Base-by-base conservation (phyloP, 2,888 invertebrate genomes). In the Morpho helenor region DNA sequence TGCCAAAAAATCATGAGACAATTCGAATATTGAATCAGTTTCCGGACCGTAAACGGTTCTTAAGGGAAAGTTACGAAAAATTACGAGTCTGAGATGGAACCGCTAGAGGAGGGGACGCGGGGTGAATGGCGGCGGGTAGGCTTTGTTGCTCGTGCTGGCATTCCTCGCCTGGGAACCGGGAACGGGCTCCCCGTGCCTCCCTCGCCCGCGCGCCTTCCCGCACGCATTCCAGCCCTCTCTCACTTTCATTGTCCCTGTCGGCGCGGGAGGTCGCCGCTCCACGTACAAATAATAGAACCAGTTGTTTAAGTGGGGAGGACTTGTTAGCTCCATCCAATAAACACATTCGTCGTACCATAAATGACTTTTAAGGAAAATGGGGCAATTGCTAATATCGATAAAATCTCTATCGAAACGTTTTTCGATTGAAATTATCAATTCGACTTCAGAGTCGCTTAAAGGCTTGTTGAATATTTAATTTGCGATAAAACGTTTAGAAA, bases 161-260 rank as follows among this genome's bases (percentile, higher is more conserved):
- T 89, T 89, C 89, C 89, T 85, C 80, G 87, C 87, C 87, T 89
- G 89, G 88, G 88, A 87, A 87, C 87, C 82, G 86, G 87, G 88
- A 84, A 74, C 84, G 68, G 75, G 70, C 72, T 64, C 65, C 70
- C 68, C 70, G 68, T 72, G 73, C 68, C 73, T 67, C 70, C 68
- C 69, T 68, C 67, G 69, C 67, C 75, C 70, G 76, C 66, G 68
- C 75, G 60, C 42, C 65, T 47, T 52, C 82, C 80, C 79, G 77
- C 75, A 66, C 76, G 77, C 87, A 87, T 87, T 88, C 89, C 86
- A 81, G 82, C 82, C 84, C 84, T 87, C 87, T 85, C 88, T 87
- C 89, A 89, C 89, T 88, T 86, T 88, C 88, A 88, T 89, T 89
- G 89, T 89, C 86, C 87, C 83, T 78, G 74, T 80, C 87, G 79